Evolutionary conservation across 2,797 vertebrate genomes (phyloP).

Genomic region (Rhinophrynus dorsalis): DNA sequence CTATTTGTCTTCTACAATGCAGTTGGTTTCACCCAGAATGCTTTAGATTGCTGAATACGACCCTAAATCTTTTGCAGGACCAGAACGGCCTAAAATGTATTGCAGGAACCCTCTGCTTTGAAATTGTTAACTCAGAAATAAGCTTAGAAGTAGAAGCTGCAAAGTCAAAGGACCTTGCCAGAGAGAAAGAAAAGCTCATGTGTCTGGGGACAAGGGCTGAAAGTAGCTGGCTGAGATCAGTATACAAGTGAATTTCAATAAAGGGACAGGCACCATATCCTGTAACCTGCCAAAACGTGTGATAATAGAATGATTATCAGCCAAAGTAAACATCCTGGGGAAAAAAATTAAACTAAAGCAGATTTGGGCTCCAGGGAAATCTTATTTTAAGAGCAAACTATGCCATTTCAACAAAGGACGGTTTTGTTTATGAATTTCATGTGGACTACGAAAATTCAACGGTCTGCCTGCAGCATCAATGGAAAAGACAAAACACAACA

Average conservation of each 20-base stretch:
- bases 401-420: slow-evolving; percentile 11
- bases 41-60: too few relatives aligned
- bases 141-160: not conserved
- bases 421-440: slow-evolving; percentile 16
- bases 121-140: too few relatives aligned
- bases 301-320: slow-evolving; percentile 21
- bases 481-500: not conserved
- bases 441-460: not conserved
- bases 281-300: slow-evolving; percentile 15
- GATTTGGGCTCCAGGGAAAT: slow-evolving; percentile 26
- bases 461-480: not conserved
- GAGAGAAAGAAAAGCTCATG: not conserved
- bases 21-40: too few relatives aligned
- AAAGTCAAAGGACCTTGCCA: not conserved
- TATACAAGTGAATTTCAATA: slow-evolving; percentile 13
- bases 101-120: too few relatives aligned
- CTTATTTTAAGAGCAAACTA: slow-evolving; percentile 21
- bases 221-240: slow-evolving; percentile 7
- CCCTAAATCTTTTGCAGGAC: too few relatives aligned
- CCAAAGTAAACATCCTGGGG: slow-evolving; percentile 43
- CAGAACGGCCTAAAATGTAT: too few relatives aligned
- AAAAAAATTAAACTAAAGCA: slow-evolving; percentile 25
- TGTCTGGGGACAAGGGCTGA: not conserved
- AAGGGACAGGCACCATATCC: slow-evolving; percentile 12
- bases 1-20: too few relatives aligned